Evolutionary conservation across 2,888 invertebrate genomes (phyloP).

Genomic region (Andrena dorsata): DNA sequence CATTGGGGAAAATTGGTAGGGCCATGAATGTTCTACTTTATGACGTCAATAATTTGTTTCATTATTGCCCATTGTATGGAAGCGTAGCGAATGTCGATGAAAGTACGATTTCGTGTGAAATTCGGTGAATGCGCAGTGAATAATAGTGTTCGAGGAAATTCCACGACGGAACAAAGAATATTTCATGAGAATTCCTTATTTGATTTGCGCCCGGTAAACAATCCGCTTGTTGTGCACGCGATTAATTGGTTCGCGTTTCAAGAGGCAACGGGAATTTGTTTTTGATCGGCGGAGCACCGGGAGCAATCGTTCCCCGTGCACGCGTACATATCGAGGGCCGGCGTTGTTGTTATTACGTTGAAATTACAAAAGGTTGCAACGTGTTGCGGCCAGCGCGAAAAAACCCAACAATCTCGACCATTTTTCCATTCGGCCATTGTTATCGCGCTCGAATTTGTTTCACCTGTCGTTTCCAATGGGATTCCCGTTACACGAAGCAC

Average conservation of each 20-base stretch:
- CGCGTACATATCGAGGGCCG: constrained; percentile 15
- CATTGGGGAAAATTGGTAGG: no score
- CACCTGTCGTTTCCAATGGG: neutral
- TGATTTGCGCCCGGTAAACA: neutral
- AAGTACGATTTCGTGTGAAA: neutral
- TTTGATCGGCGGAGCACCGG: neutral
- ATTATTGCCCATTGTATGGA: no score
- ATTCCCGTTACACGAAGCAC: neutral
- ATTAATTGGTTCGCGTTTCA: constrained; percentile 11
- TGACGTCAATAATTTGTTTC: no score
- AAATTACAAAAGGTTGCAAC: constrained; percentile 33
- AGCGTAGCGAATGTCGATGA: no score
- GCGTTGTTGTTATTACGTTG: constrained; percentile 31
- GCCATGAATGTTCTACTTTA: no score
- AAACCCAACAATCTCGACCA: constrained; percentile 19
- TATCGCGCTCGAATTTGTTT: constrained; percentile 1
- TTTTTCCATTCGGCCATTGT: neutral
- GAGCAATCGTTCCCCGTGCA: constrained; percentile 7
- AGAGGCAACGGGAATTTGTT: constrained; percentile 22
- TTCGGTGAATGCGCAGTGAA: neutral
- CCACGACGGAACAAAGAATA: neutral
- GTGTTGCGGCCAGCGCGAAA: neutral
- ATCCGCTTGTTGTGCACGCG: neutral
- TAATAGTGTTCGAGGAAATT: neutral
- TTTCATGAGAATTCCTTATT: constrained; percentile 8